Base-by-base conservation (phyloP, 2,888 invertebrate genomes). In the Ornithoptera priamus region DNA sequence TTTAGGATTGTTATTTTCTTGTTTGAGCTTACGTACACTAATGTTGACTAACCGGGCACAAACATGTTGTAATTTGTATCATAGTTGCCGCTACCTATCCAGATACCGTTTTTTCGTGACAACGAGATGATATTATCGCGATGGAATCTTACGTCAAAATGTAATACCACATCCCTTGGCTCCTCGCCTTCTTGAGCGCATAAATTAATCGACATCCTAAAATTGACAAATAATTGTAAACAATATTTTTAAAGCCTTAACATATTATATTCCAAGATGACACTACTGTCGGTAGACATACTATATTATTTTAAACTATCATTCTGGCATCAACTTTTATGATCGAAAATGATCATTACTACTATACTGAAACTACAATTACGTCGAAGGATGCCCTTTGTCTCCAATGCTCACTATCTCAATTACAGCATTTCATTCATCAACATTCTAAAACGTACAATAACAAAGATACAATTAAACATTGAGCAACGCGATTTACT, bases 51-150 rank as follows among this genome's bases (percentile, higher is more conserved):
- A 91, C 92, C 92, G 68, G 91, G 91, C 42, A 92, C 91, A 77
- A 92, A 92, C 91, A 92, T 92, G 68, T 92, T 92, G 73, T 92
- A 92, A 72, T 92, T 92, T 8, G 92, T 92, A 30, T 92, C 92
- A 20, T 91, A 87, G 72, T 91, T 92, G 20, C 92, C 92, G 72
- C 92, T 92, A 66, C 92, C 91, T 70, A 92, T 91, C 92, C 92
- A 92, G 10, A 91, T 83, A 62, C 92, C 92, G 71, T 92, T 92
- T 73, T 90, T 89, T 57, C 92, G 77, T 0, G 91, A 91, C 12
- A 92, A 77, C 0, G 91, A 90, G 69, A 92, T 91, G 72, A 92
- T 92, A 77, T 92, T 92, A 78, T 92, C 92, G 0, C 91, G 80
- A 61, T 90, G 91, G 77, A 92, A 92, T 0, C 92, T 81, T 42